Percentiles rank a stretch among this genome's conserved stretches.
Evolutionary conservation across 2,797 vertebrate species (phyloP).

Genomic region (Tympanoctomys barrerae): DNA sequence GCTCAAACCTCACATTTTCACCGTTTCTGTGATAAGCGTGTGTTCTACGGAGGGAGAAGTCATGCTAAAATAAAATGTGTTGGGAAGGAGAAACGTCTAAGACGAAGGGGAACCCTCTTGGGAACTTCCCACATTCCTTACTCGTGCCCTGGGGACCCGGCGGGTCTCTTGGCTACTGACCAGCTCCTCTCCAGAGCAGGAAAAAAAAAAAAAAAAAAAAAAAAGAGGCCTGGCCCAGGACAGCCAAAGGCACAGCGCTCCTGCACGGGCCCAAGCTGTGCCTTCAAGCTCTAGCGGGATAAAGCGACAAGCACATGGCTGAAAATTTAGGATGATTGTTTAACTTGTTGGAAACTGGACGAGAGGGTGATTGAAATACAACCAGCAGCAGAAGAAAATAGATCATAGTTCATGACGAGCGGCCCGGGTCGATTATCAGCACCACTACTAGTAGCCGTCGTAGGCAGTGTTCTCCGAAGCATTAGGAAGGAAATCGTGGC

Average conservation of each 20-base stretch:
- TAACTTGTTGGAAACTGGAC: constrained; percentile 66
- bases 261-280: neutral
- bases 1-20: constrained; percentile 28
- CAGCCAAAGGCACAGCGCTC: constrained; percentile 24
- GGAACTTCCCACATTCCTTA: neutral
- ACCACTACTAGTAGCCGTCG: neutral
- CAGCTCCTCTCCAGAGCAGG: constrained; percentile 44
- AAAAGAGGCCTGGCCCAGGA: neutral
- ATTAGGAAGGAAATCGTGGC: constrained; percentile 58
- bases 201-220: neutral
- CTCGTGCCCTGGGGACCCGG: neutral
- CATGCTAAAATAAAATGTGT: neutral
- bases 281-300: constrained; percentile 70
- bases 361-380: constrained; percentile 66
- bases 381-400: constrained; percentile 71
- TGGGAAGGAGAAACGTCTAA: constrained; percentile 39
- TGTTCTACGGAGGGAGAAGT: neutral
- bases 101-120: neutral
- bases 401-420: constrained; percentile 1
- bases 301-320: constrained; percentile 32
- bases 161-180: constrained; percentile 59
- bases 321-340: constrained; percentile 66
- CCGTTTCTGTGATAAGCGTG: neutral
- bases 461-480: neutral
- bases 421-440: constrained; percentile 54